Percentiles rank a stretch among this genome's conserved stretches.
phyloP scores from a whole-genome alignment of 2,113 vertebrate species.

The Coptodon bakossiorum region DNA sequence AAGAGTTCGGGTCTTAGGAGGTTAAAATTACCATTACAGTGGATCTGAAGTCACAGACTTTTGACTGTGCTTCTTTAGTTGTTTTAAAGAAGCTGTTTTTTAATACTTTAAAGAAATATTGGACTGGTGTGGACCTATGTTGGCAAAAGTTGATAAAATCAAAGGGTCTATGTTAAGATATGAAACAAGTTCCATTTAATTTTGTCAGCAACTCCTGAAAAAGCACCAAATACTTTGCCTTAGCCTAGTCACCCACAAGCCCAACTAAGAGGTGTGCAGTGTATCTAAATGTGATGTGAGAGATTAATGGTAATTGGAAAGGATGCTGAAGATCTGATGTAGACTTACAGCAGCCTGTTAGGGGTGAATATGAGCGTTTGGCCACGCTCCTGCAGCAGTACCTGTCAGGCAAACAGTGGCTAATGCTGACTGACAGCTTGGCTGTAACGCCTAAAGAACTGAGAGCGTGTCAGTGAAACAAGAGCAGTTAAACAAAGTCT shows the following conservation, averaged over 20 bases:
- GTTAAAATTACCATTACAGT: background rate
- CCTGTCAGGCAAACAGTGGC: background rate
- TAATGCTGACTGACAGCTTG: constrained; percentile 34
- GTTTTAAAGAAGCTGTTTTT: background rate
- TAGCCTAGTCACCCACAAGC: background rate
- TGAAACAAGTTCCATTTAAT: background rate
- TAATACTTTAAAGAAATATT: background rate
- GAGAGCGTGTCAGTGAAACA: background rate
- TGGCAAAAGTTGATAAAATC: background rate
- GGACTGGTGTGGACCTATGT: background rate
- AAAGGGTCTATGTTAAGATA: background rate
- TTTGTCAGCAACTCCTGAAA: background rate
- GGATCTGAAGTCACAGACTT: background rate
- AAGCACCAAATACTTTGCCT: background rate
- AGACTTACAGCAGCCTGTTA: no score
- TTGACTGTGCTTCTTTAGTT: background rate
- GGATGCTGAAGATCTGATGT: background rate
- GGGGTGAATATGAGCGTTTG: background rate
- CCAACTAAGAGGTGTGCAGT: background rate
- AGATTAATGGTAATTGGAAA: background rate
- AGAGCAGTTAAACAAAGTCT: background rate
- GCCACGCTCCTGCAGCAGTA: background rate
- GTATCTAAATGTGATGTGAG: background rate
- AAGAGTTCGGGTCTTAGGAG: no score
- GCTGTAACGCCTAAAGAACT: background rate